Base-by-base conservation (phyloP, 2,113 vertebrate species). In the Halichoerus grypus region DNA sequence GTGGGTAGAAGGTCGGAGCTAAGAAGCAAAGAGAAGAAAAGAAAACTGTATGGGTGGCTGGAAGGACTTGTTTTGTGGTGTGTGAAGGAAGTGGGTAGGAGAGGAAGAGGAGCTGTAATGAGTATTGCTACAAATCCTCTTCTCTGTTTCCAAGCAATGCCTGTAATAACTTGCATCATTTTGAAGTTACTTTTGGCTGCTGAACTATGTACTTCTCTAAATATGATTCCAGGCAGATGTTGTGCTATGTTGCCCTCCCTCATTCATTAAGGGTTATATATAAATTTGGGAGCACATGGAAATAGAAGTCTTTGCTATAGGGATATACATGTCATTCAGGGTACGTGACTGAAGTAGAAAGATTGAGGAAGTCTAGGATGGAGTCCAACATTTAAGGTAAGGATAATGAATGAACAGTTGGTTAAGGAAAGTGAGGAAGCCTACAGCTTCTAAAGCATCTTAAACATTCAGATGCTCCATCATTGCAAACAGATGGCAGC, bases 151-250 rank as follows among this genome's bases (percentile, higher is more conserved):
- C 86, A 90, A 72, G 33, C 69, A 85, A 53, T 49, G 28, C 10
- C n/a, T 33, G 22, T 83, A 69, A 84, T 19, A 24, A 67, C 39
- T 90, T 85, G 36, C 3, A 2, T 83, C 39, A 96, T 80, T 91
- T 46, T 85, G 61, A 90, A 94, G 61, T 79, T 85, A 84, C 72
- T 90, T 80, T 91, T 90, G 71, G 16, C 51, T 85, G 26, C 71
- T 84, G 28, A 85, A 79, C 61, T 72, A 3, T 85, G 59, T 86
- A 86, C 87, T 86, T 94, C 72, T 53, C 72, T 94, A 90, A 90
- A 94, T 71, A 65, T 39, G 49, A 93, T 24, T 76, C 67, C 57
- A 63, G 61, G 31, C 11, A 89, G 42, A 69, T 19, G 59, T 4
- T 79, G 59, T 67, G 33, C 18, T 59, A 49, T 57, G 24, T 61